Base-by-base conservation (phyloP, 2,113 vertebrate genomes). In the Nasalis larvatus region DNA sequence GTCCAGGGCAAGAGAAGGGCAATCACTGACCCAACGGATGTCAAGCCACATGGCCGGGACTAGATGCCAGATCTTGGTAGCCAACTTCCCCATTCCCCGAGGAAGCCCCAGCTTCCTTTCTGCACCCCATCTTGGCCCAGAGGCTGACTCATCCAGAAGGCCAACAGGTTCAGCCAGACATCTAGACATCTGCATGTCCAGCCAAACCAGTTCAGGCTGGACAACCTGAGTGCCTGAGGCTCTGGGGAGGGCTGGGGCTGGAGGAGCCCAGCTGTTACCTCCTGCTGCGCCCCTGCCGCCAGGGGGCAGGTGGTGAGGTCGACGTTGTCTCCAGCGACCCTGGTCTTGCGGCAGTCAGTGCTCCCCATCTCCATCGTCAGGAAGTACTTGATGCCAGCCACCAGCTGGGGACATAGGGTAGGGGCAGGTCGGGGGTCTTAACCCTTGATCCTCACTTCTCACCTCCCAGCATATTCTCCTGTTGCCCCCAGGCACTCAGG, bases 311-410 rank as follows among this genome's bases (percentile, higher is more conserved):
- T 30, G 93, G 99, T 98, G 3, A 98, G 97, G 96, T 99, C 98
- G 66, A 99, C 97, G 63, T 98, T 68, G 25, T 97, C 69, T 87
- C 91, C 69, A 10, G 91, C 27, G 96, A 96, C 52, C 45, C 89
- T 54, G 97, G 78, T 94, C 97, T 99, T 99, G 95, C 98, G 98
- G 69, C 99, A 99, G 35, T 98, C 97, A 0, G 99, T 99, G 97
- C 98, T 99, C 52, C 98, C 99, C 92, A 99, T 97, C 82, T 99
- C 99, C 92, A 99, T 91, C 0, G 98, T 99, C 87, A 99, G 98
- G 76, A 97, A 98, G 98, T 99, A 99, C 69, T 98, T 99, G 71
- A 99, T n/a, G 4, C 99, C 99, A 21, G 99, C 99, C 52, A 99
- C 99, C 96, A 99, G 91, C 99, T 99, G 82, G 20, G 77, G 42